Evolutionary conservation across 2,888 invertebrate genomes (phyloP).

Genomic region (Steinernema carpocapsae): DNA sequence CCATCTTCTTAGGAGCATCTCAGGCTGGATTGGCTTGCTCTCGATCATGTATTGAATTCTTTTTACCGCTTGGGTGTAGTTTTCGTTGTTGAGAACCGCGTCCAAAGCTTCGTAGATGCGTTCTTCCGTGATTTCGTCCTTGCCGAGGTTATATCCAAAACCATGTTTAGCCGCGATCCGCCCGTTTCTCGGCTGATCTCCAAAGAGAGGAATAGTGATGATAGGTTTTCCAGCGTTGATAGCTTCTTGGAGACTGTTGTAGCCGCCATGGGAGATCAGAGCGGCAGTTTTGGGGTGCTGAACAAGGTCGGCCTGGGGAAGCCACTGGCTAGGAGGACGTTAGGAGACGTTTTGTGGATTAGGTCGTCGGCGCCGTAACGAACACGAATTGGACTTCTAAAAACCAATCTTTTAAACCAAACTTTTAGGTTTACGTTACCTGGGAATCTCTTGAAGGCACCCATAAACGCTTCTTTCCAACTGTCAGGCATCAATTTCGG

Average conservation of each 20-base stretch:
- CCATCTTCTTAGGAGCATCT: slow-evolving; percentile 53
- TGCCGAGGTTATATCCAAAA: slow-evolving; percentile 31
- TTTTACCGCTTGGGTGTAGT: slow-evolving; percentile 37
- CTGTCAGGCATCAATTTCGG: slow-evolving; percentile 1
- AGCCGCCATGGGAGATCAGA: slow-evolving; percentile 39
- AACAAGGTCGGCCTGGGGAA: slow-evolving; percentile 17
- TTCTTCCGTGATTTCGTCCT: slow-evolving; percentile 28
- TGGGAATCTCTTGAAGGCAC: not conserved
- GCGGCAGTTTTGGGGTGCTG: slow-evolving; percentile 37
- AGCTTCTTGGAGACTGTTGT: slow-evolving; percentile 37
- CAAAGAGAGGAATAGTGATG: slow-evolving; percentile 39
- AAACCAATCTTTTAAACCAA: not conserved
- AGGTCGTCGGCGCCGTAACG: slow-evolving; percentile 11
- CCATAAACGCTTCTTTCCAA: slow-evolving; percentile 1
- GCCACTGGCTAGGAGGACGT: slow-evolving; percentile 14
- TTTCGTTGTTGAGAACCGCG: not conserved
- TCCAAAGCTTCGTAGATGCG: slow-evolving; percentile 3
- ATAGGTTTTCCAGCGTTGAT: slow-evolving; percentile 34
- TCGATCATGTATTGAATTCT: slow-evolving; percentile 53
- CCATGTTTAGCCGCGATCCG: slow-evolving; percentile 38
- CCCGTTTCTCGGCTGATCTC: slow-evolving; percentile 38
- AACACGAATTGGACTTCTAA: slow-evolving; percentile 16
- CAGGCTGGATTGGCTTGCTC: slow-evolving; percentile 54
- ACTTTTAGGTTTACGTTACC: not conserved
- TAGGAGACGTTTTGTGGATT: not conserved